These are phyloP conservation scores for Mercenaria mercenaria DNA, from an alignment of 1,140 invertebrate genomes.

Conservation along the genomic window DNA sequence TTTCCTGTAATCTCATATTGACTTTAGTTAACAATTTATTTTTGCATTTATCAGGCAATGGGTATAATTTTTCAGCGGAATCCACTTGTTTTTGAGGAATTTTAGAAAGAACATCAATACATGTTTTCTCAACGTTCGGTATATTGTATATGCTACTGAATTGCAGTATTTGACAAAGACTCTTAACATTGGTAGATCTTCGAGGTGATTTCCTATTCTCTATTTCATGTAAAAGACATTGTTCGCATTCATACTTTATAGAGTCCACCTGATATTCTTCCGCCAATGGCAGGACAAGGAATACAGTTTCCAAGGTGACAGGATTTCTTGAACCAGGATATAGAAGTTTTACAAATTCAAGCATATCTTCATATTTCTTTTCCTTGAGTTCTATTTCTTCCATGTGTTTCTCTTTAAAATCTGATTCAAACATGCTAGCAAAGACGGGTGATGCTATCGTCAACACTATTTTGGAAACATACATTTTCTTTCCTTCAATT, in stretches of 20 bases:
- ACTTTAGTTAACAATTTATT: not conserved
- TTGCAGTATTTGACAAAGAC: not conserved
- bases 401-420: not conserved
- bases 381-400: not conserved
- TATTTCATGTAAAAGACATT: not conserved
- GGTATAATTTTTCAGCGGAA: not conserved
- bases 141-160: not conserved
- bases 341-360: not conserved
- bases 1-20: not conserved
- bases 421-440: not conserved
- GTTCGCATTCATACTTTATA: not conserved
- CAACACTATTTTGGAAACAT: not conserved
- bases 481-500: not conserved
- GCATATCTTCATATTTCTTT: not conserved
- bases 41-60: not conserved
- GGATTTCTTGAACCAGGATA: not conserved
- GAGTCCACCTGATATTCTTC: not conserved
- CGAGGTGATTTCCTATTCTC: not conserved
- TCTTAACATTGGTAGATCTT: not conserved
- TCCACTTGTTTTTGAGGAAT: not conserved
- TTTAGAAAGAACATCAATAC: not conserved
- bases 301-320: not conserved
- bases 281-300: not conserved
- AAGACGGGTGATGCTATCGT: not conserved
- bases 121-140: not conserved